Evolutionary conservation across 2,797 vertebrate species (phyloP).

Genomic region (Tympanoctomys barrerae): DNA sequence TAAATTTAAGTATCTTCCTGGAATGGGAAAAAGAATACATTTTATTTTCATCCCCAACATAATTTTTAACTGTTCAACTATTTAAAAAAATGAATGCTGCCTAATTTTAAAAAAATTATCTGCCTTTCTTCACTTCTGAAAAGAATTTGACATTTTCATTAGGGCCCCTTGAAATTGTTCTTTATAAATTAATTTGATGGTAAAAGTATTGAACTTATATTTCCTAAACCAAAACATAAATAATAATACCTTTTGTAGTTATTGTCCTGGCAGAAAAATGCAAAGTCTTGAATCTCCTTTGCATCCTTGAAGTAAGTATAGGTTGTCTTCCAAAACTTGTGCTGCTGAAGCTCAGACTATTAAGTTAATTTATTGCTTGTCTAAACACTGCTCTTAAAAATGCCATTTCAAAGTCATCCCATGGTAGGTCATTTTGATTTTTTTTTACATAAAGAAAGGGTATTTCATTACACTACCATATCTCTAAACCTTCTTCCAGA

Average conservation of each 20-base stretch:
- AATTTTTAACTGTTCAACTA: not conserved
- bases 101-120: not conserved
- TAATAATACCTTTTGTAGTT: not conserved
- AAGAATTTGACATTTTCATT: conserved; percentile 47
- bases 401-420: not conserved
- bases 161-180: not conserved
- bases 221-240: not conserved
- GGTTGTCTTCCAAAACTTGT: not conserved
- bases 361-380: conserved; percentile 28
- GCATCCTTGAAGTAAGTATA: conserved; percentile 32
- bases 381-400: conserved; percentile 8
- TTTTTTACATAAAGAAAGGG: conserved; percentile 31
- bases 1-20: not conserved
- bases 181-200: conserved; percentile 9
- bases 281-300: conserved; percentile 3
- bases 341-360: not conserved
- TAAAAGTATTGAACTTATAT: not conserved
- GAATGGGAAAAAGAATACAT: not conserved
- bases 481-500: not conserved
- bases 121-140: not conserved
- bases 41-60: not conserved
- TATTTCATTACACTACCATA: not conserved
- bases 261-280: not conserved
- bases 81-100: not conserved
- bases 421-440: not conserved